Evolutionary conservation across 2,113 vertebrate species (phyloP).

Genomic region (Hypomesus transpacificus): DNA sequence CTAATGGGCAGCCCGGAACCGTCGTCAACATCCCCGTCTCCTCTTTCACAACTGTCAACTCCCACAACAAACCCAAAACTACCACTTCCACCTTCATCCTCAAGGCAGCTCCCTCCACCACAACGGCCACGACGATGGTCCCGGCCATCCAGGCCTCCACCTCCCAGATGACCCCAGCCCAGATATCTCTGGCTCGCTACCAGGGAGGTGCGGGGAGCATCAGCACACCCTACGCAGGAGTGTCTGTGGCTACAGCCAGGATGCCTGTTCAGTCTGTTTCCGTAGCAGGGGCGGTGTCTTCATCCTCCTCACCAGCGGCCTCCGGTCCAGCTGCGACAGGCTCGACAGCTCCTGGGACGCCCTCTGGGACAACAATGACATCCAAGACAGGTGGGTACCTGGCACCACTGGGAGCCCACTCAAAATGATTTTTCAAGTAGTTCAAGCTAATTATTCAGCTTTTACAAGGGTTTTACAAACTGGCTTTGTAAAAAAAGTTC

Average conservation of each 20-base stretch:
- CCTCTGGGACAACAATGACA: slow-evolving; percentile 69
- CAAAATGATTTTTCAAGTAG: no score
- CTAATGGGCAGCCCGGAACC: slow-evolving; percentile 64
- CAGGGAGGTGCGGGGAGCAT: slow-evolving; percentile 68
- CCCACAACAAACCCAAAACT: slow-evolving; percentile 68
- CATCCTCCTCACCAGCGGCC: slow-evolving; percentile 63
- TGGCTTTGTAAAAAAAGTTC: no score
- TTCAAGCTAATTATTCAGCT: no score
- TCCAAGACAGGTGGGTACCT: slow-evolving; percentile 70
- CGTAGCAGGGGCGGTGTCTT: slow-evolving; percentile 68
- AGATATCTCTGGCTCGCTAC: slow-evolving; percentile 69
- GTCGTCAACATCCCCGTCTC: slow-evolving; percentile 71
- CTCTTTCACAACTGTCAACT: slow-evolving; percentile 58
- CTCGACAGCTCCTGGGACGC: slow-evolving; percentile 66
- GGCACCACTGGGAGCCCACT: not conserved
- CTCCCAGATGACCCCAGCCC: slow-evolving; percentile 46
- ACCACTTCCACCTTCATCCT: slow-evolving; percentile 70
- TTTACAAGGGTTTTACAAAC: no score
- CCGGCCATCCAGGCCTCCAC: slow-evolving; percentile 51
- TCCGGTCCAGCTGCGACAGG: slow-evolving; percentile 74
- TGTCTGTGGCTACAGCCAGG: slow-evolving; percentile 71
- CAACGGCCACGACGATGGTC: slow-evolving; percentile 30
- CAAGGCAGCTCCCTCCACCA: slow-evolving; percentile 57
- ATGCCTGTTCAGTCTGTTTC: slow-evolving; percentile 64
- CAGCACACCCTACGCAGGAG: slow-evolving; percentile 66